phyloP scores from a whole-genome alignment of 1,140 invertebrate genomes.

The Ceratoteleas bidentatus region DNA sequence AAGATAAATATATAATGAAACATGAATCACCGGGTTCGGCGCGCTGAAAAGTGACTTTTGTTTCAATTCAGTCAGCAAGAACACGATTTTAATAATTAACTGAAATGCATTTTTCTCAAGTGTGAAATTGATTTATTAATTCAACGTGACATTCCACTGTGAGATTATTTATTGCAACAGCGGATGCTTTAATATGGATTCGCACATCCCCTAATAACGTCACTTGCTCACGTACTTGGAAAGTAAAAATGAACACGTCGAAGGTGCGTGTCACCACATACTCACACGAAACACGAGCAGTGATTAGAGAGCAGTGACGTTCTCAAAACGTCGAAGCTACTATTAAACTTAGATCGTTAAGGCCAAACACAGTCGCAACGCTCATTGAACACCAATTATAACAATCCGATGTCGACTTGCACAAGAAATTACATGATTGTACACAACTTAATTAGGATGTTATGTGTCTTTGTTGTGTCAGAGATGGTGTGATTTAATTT shows the following conservation, averaged over 20 bases:
- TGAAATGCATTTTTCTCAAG: too few species aligned
- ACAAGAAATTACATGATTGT: conserved; percentile 62
- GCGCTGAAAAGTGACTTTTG: too few species aligned
- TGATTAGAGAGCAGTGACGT: conserved; percentile 64
- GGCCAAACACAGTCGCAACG: conserved; percentile 54
- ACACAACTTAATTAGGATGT: conserved; percentile 58
- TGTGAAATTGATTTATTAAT: too few species aligned
- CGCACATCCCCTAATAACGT: conserved; percentile 5
- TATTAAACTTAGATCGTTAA: conserved; percentile 68
- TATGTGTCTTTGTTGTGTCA: conserved; percentile 48
- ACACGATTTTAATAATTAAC: too few species aligned
- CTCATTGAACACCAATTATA: conserved; percentile 68
- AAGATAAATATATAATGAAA: too few species aligned
- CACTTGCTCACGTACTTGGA: conserved; percentile 50
- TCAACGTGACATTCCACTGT: too few species aligned
- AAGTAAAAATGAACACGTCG: conserved; percentile 58
- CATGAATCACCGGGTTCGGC: too few species aligned
- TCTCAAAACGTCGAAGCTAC: conserved; percentile 63
- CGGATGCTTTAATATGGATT: conserved; percentile 16
- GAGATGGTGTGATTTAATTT: conserved; percentile 35
- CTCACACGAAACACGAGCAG: conserved; percentile 58
- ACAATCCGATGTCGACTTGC: conserved; percentile 61
- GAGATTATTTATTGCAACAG: conserved; percentile 10
- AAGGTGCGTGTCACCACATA: conserved; percentile 51
- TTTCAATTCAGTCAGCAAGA: too few species aligned